These are phyloP conservation scores for Lysandra bellargus DNA, from an alignment of 2,888 invertebrate genomes.

Conservation along the genomic window DNA sequence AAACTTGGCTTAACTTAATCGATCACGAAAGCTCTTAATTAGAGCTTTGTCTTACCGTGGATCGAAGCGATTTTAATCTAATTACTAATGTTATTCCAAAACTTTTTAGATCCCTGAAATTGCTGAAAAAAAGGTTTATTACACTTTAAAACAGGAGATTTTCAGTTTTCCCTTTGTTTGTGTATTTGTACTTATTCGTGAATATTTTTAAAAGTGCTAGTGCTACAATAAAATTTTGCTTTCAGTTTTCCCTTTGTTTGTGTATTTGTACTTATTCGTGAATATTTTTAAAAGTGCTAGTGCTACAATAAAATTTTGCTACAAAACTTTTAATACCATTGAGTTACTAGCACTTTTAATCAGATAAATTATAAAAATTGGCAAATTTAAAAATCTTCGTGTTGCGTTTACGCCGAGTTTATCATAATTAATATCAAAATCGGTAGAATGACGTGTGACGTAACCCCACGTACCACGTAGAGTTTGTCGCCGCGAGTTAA, in stretches of 20 bases:
- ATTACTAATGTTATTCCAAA: conserved; percentile 50
- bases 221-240: too few relatives aligned
- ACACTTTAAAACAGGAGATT: not conserved
- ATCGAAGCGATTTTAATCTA: conserved; percentile 67
- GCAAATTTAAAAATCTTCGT: not conserved
- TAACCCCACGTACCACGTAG: conserved; percentile 38
- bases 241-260: not conserved
- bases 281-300: not conserved
- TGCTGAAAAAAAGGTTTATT: not conserved
- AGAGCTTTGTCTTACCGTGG: conserved; percentile 75
- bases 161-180: not conserved
- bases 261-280: too few relatives aligned
- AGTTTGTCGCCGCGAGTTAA: conserved; percentile 69
- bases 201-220: not conserved
- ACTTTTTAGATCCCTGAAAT: conserved; percentile 12
- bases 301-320: too few relatives aligned
- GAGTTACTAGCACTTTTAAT: too few relatives aligned
- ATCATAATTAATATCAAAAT: conserved; percentile 14
- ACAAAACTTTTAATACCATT: too few relatives aligned
- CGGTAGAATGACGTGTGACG: not conserved
- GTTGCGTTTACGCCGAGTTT: not conserved
- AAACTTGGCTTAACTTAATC: conserved; percentile 80
- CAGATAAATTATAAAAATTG: too few relatives aligned
- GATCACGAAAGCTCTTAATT: conserved; percentile 79
- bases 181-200: too few relatives aligned